These are phyloP conservation scores for Gastrophysa polygoni DNA, from an alignment of 2,888 invertebrate species.

Conservation along the genomic window DNA sequence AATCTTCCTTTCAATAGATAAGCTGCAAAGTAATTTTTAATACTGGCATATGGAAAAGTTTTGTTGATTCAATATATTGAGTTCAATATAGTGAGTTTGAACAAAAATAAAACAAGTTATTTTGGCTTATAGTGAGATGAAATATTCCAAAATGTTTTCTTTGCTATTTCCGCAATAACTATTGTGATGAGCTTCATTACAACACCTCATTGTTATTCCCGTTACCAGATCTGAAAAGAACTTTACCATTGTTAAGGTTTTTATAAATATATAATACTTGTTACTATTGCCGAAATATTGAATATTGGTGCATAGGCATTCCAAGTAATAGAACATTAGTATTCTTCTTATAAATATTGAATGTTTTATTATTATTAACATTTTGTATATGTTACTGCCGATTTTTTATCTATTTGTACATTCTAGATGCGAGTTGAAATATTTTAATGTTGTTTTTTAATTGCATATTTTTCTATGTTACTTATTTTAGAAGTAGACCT, in stretches of 20 bases:
- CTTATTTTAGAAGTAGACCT: slow-evolving; percentile 34
- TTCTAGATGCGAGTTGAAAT: slow-evolving; percentile 45
- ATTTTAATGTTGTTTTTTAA: slow-evolving; percentile 51
- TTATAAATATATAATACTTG: slow-evolving; percentile 39
- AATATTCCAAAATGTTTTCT: no score
- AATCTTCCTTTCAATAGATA: no score
- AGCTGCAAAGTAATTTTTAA: no score
- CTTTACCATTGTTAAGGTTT: slow-evolving; percentile 42
- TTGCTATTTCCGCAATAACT: background rate
- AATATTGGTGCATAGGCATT: slow-evolving; percentile 53
- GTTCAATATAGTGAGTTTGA: no score
- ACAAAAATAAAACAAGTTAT: no score
- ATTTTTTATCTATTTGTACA: slow-evolving; percentile 53
- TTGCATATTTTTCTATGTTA: slow-evolving; percentile 52
- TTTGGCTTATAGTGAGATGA: no score
- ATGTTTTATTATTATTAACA: slow-evolving; percentile 42
- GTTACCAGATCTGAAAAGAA: slow-evolving; percentile 55
- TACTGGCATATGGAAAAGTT: no score
- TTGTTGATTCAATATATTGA: no score
- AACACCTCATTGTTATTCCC: slow-evolving; percentile 49
- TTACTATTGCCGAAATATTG: slow-evolving; percentile 34
- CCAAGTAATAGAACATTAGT: slow-evolving; percentile 51
- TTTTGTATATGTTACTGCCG: slow-evolving; percentile 54
- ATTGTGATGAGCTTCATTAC: slow-evolving; percentile 9
- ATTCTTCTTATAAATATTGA: slow-evolving; percentile 41